Percentiles rank a stretch among this genome's conserved stretches.
Evolutionary conservation across 2,797 vertebrate species (phyloP).

Genomic region (Sebastes oblongus): DNA sequence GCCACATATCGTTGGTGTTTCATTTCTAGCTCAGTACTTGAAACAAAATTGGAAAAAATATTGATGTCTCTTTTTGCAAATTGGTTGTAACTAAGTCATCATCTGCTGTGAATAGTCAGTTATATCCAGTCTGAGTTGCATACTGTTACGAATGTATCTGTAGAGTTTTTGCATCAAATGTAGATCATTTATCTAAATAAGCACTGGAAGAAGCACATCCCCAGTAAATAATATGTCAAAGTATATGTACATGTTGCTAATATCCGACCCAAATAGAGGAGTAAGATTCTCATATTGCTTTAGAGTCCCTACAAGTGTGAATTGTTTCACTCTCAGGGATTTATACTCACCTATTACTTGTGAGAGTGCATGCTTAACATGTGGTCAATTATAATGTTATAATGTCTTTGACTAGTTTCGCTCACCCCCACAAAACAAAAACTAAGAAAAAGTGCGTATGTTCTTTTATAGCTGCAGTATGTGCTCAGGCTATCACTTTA

Average conservation of each 20-base stretch:
- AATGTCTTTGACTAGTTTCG: neutral
- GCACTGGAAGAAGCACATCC: neutral
- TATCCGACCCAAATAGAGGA: neutral
- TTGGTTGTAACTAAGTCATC: neutral
- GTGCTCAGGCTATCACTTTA: constrained; percentile 5
- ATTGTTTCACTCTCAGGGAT: neutral
- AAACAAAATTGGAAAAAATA: neutral
- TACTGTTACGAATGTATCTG: neutral
- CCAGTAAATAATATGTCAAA: neutral
- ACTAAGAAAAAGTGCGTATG: neutral
- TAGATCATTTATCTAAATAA: neutral
- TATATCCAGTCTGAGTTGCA: neutral
- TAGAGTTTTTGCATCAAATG: neutral
- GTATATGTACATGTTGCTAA: neutral
- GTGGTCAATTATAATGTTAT: neutral
- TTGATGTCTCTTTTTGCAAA: neutral
- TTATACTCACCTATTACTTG: neutral
- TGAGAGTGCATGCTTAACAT: neutral
- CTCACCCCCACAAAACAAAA: neutral
- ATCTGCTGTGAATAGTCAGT: neutral
- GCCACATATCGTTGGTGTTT: neutral
- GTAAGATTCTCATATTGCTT: neutral
- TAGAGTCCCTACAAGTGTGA: neutral
- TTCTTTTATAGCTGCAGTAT: constrained; percentile 17
- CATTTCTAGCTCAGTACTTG: neutral